These are phyloP conservation scores for Mus caroli DNA, from an alignment of 2,797 vertebrate genomes.

Conservation along the genomic window DNA sequence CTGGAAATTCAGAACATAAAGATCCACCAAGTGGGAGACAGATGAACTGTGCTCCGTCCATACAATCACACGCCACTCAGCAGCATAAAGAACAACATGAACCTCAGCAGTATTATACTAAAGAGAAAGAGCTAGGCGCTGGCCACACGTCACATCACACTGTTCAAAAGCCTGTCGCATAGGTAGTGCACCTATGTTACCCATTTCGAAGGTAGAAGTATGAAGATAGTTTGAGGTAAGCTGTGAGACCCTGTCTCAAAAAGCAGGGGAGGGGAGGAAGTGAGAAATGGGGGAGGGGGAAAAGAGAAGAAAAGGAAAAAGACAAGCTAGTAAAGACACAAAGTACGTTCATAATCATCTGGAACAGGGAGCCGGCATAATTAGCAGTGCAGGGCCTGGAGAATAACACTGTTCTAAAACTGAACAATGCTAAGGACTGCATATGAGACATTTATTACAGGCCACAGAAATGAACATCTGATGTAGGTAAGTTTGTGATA, in stretches of 20 bases:
- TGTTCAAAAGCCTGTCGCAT: background rate
- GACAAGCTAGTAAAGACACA: background rate
- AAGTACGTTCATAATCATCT: background rate
- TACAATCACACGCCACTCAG: background rate
- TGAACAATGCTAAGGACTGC: background rate
- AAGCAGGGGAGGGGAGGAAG: background rate
- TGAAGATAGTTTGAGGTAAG: background rate
- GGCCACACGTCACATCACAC: background rate
- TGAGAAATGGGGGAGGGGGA: too few relatives aligned
- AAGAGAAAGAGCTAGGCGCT: background rate
- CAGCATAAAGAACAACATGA: slow-evolving; percentile 34
- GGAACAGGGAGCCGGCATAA: background rate
- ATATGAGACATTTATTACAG: background rate
- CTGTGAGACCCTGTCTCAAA: background rate
- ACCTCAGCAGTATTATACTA: background rate
- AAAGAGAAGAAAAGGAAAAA: too few relatives aligned
- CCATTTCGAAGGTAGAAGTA: background rate
- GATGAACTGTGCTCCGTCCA: background rate
- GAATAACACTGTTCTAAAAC: slow-evolving; percentile 10
- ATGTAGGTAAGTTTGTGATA: background rate
- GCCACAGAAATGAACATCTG: background rate
- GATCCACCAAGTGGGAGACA: background rate
- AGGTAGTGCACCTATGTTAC: background rate
- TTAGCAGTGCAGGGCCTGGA: background rate
- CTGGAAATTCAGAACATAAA: background rate